Percentiles rank a stretch among this genome's conserved stretches.
These are phyloP conservation scores for Drosophila lacicola DNA, from an alignment of 2,888 invertebrate genomes.

Conservation along the genomic window DNA sequence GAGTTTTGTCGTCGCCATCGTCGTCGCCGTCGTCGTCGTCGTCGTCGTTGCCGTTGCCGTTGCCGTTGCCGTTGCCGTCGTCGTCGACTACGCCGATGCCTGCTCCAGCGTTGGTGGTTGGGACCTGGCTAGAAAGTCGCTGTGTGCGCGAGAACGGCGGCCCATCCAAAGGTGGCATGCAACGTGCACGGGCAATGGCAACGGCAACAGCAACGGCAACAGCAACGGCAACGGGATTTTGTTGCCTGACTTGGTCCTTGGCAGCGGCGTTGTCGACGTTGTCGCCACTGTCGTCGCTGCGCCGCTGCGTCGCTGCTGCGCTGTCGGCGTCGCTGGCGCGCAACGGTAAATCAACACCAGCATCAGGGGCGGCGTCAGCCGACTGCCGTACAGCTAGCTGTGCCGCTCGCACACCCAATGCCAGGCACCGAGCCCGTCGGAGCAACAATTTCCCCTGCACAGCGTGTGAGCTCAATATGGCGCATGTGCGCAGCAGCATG, in stretches of 20 bases:
- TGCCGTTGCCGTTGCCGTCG: constrained; percentile 44
- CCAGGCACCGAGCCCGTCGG: constrained; percentile 1
- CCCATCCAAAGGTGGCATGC: constrained; percentile 44
- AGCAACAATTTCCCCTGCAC: constrained; percentile 55
- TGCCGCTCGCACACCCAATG: constrained; percentile 39
- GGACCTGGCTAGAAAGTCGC: constrained; percentile 40
- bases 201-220: constrained; percentile 23
- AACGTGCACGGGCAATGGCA: constrained; percentile 38
- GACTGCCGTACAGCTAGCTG: constrained; percentile 31
- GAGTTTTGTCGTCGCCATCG: constrained; percentile 81
- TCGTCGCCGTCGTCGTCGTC: constrained; percentile 36
- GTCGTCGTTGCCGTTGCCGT: constrained; percentile 39
- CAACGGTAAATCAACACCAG: constrained; percentile 70
- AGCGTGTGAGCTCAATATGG: constrained; percentile 65
- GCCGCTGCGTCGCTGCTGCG: constrained; percentile 21
- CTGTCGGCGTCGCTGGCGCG: constrained; percentile 48
- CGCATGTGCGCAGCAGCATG: constrained; percentile 63
- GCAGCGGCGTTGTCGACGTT: constrained; percentile 19
- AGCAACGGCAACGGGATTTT: constrained; percentile 35
- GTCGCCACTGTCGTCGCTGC: constrained; percentile 4
- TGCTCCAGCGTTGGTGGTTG: constrained; percentile 53
- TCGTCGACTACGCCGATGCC: constrained; percentile 35
- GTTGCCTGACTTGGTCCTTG: constrained; percentile 48
- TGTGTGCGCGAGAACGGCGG: constrained; percentile 4
- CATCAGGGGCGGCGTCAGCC: constrained; percentile 69